phyloP scores from a whole-genome alignment of 2,888 invertebrate genomes.

The Romanomermis culicivorax region DNA sequence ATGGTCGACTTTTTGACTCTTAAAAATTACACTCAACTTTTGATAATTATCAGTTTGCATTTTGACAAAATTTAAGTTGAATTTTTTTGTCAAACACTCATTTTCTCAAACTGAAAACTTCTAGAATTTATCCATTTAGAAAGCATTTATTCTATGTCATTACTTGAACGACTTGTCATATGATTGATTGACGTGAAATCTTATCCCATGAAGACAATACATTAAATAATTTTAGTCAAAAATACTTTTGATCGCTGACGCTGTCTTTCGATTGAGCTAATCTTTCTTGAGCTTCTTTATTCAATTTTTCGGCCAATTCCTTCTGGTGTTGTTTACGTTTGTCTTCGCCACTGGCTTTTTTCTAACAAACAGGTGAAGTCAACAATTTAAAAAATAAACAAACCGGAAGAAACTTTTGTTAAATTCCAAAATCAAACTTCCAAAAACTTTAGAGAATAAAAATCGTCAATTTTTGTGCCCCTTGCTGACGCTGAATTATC shows the following conservation, averaged over 20 bases:
- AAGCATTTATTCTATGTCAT: too few relatives aligned
- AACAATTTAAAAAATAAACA: not conserved
- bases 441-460: not conserved
- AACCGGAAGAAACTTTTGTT: not conserved
- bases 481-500: too few relatives aligned
- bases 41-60: not conserved
- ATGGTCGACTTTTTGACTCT: slow-evolving; percentile 69
- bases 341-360: slow-evolving; percentile 80
- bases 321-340: slow-evolving; percentile 89
- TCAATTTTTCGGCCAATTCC: slow-evolving; percentile 66
- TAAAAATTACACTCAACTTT: slow-evolving; percentile 11
- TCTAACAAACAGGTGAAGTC: not conserved
- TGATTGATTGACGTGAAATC: too few relatives aligned
- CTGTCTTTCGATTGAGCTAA: slow-evolving; percentile 51
- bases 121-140: too few relatives aligned
- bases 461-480: too few relatives aligned
- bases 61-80: not conserved
- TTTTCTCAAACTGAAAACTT: too few relatives aligned
- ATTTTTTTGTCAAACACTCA: slow-evolving; percentile 32
- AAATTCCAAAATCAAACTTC: not conserved
- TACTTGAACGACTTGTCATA: too few relatives aligned
- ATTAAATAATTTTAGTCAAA: too few relatives aligned
- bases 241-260: slow-evolving; percentile 25
- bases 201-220: too few relatives aligned
- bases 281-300: slow-evolving; percentile 75